Evolutionary conservation across 1,140 invertebrate species (phyloP).

Genomic region (Nasonia longicornis): DNA sequence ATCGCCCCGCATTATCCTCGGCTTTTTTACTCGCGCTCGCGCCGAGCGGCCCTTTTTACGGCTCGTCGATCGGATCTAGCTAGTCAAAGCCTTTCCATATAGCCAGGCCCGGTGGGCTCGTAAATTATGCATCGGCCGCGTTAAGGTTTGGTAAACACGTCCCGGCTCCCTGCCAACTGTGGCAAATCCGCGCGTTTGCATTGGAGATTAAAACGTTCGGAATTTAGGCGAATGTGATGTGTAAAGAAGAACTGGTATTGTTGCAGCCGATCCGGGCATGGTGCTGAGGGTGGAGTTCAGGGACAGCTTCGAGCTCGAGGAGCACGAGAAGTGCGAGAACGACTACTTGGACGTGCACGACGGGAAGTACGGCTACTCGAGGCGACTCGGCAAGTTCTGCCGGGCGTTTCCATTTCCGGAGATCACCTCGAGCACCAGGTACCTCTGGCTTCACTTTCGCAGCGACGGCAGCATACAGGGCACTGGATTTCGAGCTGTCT

Average conservation of each 20-base stretch:
- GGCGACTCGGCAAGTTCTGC: conserved; percentile 77
- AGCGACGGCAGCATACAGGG: conserved; percentile 89
- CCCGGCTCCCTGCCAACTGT: too few species aligned
- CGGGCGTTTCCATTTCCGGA: conserved; percentile 82
- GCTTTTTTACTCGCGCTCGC: background rate
- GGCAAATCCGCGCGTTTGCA: too few species aligned
- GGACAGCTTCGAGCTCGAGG: conserved; percentile 84
- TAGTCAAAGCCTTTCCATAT: background rate
- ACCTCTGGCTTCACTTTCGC: conserved; percentile 87
- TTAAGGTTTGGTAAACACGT: background rate
- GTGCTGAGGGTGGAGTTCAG: conserved; percentile 85
- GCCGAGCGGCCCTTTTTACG: background rate
- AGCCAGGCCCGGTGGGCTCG: too few species aligned
- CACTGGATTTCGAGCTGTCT: conserved; percentile 85
- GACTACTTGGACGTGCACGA: conserved; percentile 88
- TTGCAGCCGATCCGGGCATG: conserved; percentile 81
- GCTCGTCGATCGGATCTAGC: background rate
- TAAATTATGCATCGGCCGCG: background rate
- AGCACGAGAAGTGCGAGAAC: conserved; percentile 80
- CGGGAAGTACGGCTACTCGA: conserved; percentile 87
- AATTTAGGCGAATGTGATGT: too few species aligned
- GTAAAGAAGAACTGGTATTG: conserved; percentile 32
- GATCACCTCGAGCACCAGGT: conserved; percentile 80
- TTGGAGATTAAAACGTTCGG: too few species aligned
- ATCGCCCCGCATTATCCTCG: background rate